Percentiles rank a stretch among this genome's conserved stretches.
Evolutionary conservation across 1,140 invertebrate species (phyloP).

Genomic region (Lordiphosa clarofinis): DNA sequence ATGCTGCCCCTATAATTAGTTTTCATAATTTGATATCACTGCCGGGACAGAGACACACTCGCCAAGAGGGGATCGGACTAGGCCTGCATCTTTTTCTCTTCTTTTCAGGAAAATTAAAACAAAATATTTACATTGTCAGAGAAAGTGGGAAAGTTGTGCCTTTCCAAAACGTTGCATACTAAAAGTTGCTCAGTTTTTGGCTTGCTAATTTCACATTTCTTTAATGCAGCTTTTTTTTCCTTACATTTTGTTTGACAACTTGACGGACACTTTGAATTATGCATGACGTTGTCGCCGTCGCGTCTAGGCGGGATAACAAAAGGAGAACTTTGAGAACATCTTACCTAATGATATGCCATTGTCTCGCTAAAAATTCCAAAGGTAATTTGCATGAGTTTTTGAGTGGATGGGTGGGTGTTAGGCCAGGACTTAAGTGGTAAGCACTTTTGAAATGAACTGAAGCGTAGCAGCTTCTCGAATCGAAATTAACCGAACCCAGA

Average conservation of each 20-base stretch:
- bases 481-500: slow-evolving; percentile 25
- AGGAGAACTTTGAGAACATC: slow-evolving; percentile 19
- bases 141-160: slow-evolving; percentile 16
- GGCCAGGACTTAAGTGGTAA: slow-evolving; percentile 1
- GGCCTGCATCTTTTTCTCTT: slow-evolving; percentile 61
- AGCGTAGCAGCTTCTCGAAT: too few species aligned
- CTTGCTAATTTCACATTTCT: slow-evolving; percentile 37
- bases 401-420: slow-evolving; percentile 40
- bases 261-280: slow-evolving; percentile 72
- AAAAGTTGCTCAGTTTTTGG: slow-evolving; percentile 20
- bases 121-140: slow-evolving; percentile 70
- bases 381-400: slow-evolving; percentile 63
- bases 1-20: slow-evolving; percentile 70
- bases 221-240: slow-evolving; percentile 21
- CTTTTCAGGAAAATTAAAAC: slow-evolving; percentile 61
- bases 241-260: slow-evolving; percentile 49
- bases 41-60: slow-evolving; percentile 17
- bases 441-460: too few species aligned
- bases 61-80: neutral
- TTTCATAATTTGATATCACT: slow-evolving; percentile 71
- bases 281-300: slow-evolving; percentile 44
- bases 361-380: slow-evolving; percentile 65
- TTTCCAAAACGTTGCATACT: slow-evolving; percentile 15
- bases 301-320: slow-evolving; percentile 64
- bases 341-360: slow-evolving; percentile 56